phyloP scores from a whole-genome alignment of 2,888 invertebrate species.

The Xylophagus ater region DNA sequence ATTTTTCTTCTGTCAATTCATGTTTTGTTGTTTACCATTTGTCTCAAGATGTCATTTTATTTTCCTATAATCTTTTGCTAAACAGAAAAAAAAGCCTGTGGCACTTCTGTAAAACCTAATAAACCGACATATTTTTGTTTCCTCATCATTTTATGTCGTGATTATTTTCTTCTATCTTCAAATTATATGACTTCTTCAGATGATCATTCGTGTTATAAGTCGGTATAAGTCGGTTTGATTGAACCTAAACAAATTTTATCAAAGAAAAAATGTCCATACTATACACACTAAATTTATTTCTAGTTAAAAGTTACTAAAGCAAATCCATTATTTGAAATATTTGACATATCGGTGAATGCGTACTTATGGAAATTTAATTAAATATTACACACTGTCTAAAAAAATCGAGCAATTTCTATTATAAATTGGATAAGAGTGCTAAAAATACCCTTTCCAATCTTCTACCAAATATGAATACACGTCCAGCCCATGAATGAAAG shows the following conservation, averaged over 20 bases:
- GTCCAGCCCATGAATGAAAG: too few relatives aligned
- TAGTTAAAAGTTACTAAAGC: too few relatives aligned
- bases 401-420: too few relatives aligned
- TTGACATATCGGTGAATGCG: constrained; percentile 7
- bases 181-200: constrained; percentile 8
- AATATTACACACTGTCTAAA: background rate
- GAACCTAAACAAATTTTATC: constrained; percentile 2
- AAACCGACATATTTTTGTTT: background rate
- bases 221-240: constrained; percentile 8
- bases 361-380: background rate
- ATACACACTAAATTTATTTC: too few relatives aligned
- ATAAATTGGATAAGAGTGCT: too few relatives aligned
- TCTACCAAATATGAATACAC: too few relatives aligned
- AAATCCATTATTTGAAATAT: constrained; percentile 11
- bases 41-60: constrained; percentile 6
- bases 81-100: background rate
- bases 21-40: constrained; percentile 15
- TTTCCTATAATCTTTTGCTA: background rate
- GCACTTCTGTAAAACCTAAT: background rate
- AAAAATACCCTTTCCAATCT: too few relatives aligned
- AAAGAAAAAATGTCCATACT: background rate
- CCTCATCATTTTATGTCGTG: constrained; percentile 5
- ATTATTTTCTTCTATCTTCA: constrained; percentile 7
- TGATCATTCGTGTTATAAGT: background rate
- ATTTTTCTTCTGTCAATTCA: constrained; percentile 11